Percentiles rank a stretch among this genome's conserved stretches.
Conservation (phyloP, 2,888 invertebrate genomes). For the Geophilus truncorum region DNA sequence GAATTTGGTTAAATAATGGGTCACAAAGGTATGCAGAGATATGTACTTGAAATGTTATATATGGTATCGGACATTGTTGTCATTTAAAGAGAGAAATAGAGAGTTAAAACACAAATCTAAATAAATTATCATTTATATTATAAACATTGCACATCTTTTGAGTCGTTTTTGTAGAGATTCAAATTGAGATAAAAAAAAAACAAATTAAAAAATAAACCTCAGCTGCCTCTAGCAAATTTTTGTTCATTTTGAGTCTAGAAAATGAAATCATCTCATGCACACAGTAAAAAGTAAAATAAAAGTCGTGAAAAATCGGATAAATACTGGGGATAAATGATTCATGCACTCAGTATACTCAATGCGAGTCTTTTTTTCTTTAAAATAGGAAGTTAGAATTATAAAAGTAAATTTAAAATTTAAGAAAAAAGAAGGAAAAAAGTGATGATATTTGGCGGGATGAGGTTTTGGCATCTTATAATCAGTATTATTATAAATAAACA, state of each 20-base stretch:
- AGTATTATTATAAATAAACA: background rate
- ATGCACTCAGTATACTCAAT: background rate
- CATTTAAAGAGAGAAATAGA: background rate
- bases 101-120: background rate
- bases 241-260: background rate
- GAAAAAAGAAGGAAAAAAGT: background rate
- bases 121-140: background rate
- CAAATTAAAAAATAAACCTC: background rate
- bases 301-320: background rate
- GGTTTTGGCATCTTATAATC: background rate
- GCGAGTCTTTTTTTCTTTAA: background rate
- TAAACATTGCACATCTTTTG: slow-evolving; percentile 2
- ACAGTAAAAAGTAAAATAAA: background rate
- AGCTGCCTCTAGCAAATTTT: background rate
- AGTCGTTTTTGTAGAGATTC: background rate
- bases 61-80: background rate
- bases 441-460: background rate
- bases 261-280: background rate
- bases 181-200: background rate
- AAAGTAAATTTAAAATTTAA: too few relatives aligned
- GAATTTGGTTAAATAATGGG: background rate
- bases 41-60: background rate
- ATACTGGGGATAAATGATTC: background rate
- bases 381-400: too few relatives aligned
- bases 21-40: background rate